Conservation (phyloP, 2,113 vertebrate genomes). For the Periophthalmodon schlosseri region DNA sequence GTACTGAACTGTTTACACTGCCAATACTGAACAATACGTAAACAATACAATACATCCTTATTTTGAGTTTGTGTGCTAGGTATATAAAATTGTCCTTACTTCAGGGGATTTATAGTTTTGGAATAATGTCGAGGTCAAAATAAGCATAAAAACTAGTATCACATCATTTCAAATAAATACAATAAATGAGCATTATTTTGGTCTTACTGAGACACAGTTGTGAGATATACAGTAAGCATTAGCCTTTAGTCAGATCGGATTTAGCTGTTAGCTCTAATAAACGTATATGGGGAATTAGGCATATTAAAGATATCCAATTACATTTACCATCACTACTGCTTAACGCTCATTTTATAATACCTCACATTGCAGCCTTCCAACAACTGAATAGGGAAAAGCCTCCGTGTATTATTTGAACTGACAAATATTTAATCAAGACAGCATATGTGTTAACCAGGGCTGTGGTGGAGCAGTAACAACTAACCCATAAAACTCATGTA, state of each 20-base stretch:
- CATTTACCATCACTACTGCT: background rate
- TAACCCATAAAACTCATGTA: slow-evolving; percentile 5
- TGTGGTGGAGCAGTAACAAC: background rate
- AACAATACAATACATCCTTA: too few species aligned
- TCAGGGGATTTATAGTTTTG: too few species aligned
- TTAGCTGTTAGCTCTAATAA: background rate
- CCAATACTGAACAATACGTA: background rate
- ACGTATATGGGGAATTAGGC: background rate
- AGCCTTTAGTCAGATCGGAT: background rate
- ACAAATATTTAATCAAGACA: background rate
- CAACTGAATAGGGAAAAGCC: background rate
- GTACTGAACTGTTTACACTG: background rate
- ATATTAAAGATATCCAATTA: background rate
- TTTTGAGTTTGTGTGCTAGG: too few species aligned
- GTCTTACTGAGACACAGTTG: background rate
- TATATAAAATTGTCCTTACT: too few species aligned
- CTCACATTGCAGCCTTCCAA: background rate
- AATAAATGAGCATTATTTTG: too few species aligned
- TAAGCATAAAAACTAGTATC: too few species aligned
- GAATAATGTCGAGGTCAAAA: too few species aligned
- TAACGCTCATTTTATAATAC: background rate
- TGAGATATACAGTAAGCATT: background rate
- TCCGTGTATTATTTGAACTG: background rate
- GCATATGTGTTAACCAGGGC: background rate
- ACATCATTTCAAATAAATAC: too few species aligned